A percentile compares a stretch with the other conserved stretches of the same genome.
Evolutionary conservation across 2,797 vertebrate genomes (phyloP).

Genomic region (Crocidura indochinensis): DNA sequence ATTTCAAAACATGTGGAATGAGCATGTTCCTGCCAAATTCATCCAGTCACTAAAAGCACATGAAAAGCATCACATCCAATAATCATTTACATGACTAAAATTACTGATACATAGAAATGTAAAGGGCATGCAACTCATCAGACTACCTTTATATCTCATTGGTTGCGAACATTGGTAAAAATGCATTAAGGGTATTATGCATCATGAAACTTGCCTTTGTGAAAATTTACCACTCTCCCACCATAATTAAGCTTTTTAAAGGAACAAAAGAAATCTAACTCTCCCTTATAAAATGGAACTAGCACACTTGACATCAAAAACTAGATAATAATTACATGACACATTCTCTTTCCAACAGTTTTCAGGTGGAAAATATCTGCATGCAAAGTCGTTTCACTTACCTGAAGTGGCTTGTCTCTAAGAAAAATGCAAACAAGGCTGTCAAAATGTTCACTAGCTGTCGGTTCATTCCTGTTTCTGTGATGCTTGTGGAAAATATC

Average conservation of each 20-base stretch:
- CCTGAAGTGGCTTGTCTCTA: conserved; percentile 97
- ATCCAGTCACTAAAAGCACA: conserved; percentile 71
- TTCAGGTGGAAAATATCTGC: conserved; percentile 84
- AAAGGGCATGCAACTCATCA: conserved; percentile 80
- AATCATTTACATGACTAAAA: conserved; percentile 84
- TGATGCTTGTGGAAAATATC: conserved; percentile 92
- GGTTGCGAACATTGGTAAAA: conserved; percentile 70
- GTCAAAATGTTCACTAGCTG: conserved; percentile 95
- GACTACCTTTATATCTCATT: conserved; percentile 60
- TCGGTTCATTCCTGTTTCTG: conserved; percentile 97
- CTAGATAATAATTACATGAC: conserved; percentile 82
- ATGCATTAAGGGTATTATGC: conserved; percentile 79
- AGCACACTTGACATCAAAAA: conserved; percentile 82
- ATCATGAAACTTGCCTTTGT: conserved; percentile 88
- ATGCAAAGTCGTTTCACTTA: conserved; percentile 90
- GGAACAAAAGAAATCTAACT: conserved; percentile 84
- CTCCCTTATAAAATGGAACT: conserved; percentile 81
- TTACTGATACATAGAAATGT: conserved; percentile 71
- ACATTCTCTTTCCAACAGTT: conserved; percentile 83
- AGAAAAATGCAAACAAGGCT: conserved; percentile 96
- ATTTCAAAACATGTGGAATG: conserved; percentile 54
- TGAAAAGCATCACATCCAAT: conserved; percentile 77
- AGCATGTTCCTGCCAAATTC: conserved; percentile 70
- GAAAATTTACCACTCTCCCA: conserved; percentile 86
- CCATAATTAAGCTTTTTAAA: conserved; percentile 87